Conservation (phyloP, 2,888 invertebrate genomes). For the Ennomos erosarius region DNA sequence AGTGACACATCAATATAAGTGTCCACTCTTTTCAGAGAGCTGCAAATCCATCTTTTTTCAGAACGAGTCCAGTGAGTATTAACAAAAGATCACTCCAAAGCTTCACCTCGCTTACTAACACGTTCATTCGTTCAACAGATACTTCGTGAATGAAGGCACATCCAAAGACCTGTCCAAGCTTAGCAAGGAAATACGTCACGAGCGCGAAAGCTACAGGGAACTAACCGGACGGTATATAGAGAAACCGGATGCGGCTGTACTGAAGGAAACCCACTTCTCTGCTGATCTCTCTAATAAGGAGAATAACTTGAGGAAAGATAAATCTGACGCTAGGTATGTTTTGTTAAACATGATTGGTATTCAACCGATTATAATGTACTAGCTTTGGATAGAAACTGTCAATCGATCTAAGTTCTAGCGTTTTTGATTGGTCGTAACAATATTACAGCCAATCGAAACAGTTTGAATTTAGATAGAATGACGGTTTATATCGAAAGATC, state of each 20-base stretch:
- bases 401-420: too few relatives aligned
- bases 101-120: conserved; percentile 10
- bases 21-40: too few relatives aligned
- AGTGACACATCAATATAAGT: too few relatives aligned
- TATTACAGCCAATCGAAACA: too few relatives aligned
- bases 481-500: too few relatives aligned
- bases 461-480: too few relatives aligned
- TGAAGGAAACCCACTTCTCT: conserved; percentile 70
- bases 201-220: conserved; percentile 78
- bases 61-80: too few relatives aligned
- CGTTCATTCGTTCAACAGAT: conserved; percentile 52
- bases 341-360: not conserved
- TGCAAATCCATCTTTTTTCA: too few relatives aligned
- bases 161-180: conserved; percentile 78
- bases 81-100: not conserved
- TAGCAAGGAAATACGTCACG: conserved; percentile 79
- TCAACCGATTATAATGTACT: too few relatives aligned
- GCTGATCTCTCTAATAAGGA: conserved; percentile 68
- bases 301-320: conserved; percentile 59
- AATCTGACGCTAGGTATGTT: conserved; percentile 21
- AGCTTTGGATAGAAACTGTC: too few relatives aligned
- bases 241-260: conserved; percentile 65
- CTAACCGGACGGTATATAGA: conserved; percentile 79
- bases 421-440: too few relatives aligned
- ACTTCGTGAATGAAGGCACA: conserved; percentile 74